Evolutionary conservation across 2,797 vertebrate genomes (phyloP).

Genomic region (Karalla daura): DNA sequence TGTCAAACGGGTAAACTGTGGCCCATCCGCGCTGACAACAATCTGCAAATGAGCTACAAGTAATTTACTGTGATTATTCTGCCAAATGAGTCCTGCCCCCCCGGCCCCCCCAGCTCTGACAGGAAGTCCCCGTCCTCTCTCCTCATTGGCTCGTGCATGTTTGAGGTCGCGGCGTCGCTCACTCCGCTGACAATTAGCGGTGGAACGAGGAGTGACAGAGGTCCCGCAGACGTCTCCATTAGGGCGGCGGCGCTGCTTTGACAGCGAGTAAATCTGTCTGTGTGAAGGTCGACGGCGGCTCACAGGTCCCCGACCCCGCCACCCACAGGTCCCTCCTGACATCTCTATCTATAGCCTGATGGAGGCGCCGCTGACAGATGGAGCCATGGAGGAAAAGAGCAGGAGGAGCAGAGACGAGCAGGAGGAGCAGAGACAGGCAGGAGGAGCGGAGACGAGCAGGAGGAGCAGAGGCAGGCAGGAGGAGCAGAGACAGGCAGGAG

Average conservation of each 20-base stretch:
- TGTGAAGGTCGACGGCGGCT: slow-evolving; percentile 85
- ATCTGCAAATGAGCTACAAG: slow-evolving; percentile 81
- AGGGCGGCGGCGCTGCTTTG: slow-evolving; percentile 58
- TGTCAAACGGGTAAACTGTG: slow-evolving; percentile 83
- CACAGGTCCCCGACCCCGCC: slow-evolving; percentile 79
- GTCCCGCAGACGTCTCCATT: slow-evolving; percentile 74
- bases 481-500: no score
- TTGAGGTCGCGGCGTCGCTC: slow-evolving; percentile 47
- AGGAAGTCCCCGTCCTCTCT: slow-evolving; percentile 61
- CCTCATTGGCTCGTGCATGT: slow-evolving; percentile 71
- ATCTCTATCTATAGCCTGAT: slow-evolving; percentile 81
- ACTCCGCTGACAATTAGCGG: slow-evolving; percentile 65
- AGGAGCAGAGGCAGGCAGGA: no score
- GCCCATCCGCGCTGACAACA: slow-evolving; percentile 78
- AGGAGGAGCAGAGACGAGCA: slow-evolving; percentile 49
- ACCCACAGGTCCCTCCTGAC: slow-evolving; percentile 78
- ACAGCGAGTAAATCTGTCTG: slow-evolving; percentile 83
- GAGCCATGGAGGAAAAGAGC: slow-evolving; percentile 67
- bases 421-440: no score
- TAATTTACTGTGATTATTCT: slow-evolving; percentile 77
- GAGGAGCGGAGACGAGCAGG: no score
- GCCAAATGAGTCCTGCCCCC: slow-evolving; percentile 64
- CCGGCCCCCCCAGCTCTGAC: slow-evolving; percentile 45
- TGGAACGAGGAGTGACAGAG: slow-evolving; percentile 72
- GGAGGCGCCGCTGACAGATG: slow-evolving; percentile 68